A percentile compares a stretch with the other conserved stretches of the same genome.
Evolutionary conservation across 37 sponge, comb jelly and placozoan species (phyloP).

Genomic region (Dysidea cf. avara): DNA sequence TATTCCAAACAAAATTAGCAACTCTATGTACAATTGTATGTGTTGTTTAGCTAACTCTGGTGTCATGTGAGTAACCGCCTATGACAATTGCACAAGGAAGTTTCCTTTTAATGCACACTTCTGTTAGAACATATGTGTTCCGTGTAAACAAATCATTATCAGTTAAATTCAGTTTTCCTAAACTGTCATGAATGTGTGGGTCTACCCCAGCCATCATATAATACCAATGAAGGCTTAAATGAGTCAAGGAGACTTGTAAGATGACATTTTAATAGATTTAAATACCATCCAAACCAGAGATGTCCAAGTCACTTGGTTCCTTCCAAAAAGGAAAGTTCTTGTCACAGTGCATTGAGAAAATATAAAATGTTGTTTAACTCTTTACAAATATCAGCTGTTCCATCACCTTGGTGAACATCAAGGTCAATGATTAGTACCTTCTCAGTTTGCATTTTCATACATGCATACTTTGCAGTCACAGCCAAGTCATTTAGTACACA

Average conservation of each 20-base stretch:
- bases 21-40: slow-evolving; percentile 31
- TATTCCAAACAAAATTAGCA: slow-evolving; percentile 1
- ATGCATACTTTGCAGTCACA: neutral
- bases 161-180: slow-evolving; percentile 12
- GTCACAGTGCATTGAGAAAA: slow-evolving; percentile 35
- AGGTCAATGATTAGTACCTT: slow-evolving; percentile 17
- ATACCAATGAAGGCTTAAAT: slow-evolving; percentile 4
- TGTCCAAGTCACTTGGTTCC: slow-evolving; percentile 14
- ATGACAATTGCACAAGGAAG: slow-evolving; percentile 32
- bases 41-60: too few species aligned
- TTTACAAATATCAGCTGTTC: slow-evolving; percentile 2
- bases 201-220: slow-evolving; percentile 39
- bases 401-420: slow-evolving; percentile 38
- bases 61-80: slow-evolving; percentile 14
- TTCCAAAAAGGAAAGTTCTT: slow-evolving; percentile 25
- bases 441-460: neutral
- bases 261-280: neutral
- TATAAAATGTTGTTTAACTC: neutral
- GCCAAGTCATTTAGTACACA: slow-evolving; percentile 27
- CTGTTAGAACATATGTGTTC: slow-evolving; percentile 7
- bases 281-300: slow-evolving; percentile 15
- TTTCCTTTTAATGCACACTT: neutral
- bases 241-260: slow-evolving; percentile 8
- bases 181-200: slow-evolving; percentile 6
- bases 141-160: neutral